Evolutionary conservation across 1,140 invertebrate genomes (phyloP), one percentile per base, ranked within the genome.

Genomic region (Papilio machaon): DNA sequence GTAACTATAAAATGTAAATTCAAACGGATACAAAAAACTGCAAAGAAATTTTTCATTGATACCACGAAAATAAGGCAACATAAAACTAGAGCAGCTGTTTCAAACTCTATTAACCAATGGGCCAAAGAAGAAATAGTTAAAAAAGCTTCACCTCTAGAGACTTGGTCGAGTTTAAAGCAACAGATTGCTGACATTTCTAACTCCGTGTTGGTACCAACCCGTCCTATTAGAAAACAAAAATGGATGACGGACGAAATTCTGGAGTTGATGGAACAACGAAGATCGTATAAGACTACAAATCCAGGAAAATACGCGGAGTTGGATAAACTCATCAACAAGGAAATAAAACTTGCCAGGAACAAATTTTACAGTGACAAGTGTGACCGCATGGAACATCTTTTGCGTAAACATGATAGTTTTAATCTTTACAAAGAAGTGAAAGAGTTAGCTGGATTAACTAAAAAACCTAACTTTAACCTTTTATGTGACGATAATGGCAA

Each of bases 241-340:
- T 87, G 85, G 85, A 85, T 84, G 79, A 82, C 83, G n/a, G 87
- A 87, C 60, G 82, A 87, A 49, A 88, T 89, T 13, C 73, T 82
- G 11, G 58, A 85, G 10, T 73, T 86, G 15, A 89, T 89, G 81
- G 84, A 87, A 30, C 58, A 83, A 73, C 82, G 82, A 79, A 80
- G 85, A 83, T 58, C 10, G 10, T 11, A 52, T 52, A 64, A 64
- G 23, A 64, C 13, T 19, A 64, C 3, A 64, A 19, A 64, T 23
- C 60, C 60, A 19, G n/a, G 49, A 10, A 52, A 64, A 64, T 64
- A 64, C 60, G 60, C 60, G 2, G 13, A 64, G 8, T 64, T 64
- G 15, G 10, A 52, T 11, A 52, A 52, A 9, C 6, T 43, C 7
- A 11, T 13, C 15, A 52, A 52, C 7, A 2, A 52, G 49, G 10